A percentile compares a stretch with the other conserved stretches of the same genome.
Evolutionary conservation across 2,797 vertebrate species (phyloP).

Genomic region (Pangasius krempfi): DNA sequence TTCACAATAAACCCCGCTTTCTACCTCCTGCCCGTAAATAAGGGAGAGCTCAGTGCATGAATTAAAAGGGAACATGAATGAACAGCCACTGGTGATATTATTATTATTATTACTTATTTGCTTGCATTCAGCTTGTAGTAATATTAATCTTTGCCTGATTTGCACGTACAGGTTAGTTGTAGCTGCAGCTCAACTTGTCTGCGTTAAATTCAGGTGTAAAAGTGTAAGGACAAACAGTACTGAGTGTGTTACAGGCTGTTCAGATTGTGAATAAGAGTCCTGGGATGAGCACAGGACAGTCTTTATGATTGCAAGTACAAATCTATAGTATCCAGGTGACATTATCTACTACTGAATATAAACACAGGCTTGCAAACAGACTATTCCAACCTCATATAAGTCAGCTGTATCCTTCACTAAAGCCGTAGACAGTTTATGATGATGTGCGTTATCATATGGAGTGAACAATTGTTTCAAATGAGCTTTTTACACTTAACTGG

Average conservation of each 20-base stretch:
- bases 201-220: not conserved
- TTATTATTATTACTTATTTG: not conserved
- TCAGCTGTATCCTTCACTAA: not conserved
- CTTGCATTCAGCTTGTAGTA: not conserved
- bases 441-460: not conserved
- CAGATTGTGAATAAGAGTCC: not conserved
- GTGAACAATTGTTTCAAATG: not conserved
- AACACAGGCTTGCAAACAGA: no score
- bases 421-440: not conserved
- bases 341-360: not conserved
- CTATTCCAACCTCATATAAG: no score
- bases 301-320: not conserved
- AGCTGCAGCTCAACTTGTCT: not conserved
- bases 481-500: not conserved
- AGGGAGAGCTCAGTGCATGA: not conserved
- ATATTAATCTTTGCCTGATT: not conserved
- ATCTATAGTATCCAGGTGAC: not conserved
- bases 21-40: slow-evolving; percentile 7
- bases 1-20: slow-evolving; percentile 22
- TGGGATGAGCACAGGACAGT: not conserved
- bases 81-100: not conserved
- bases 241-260: not conserved
- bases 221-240: not conserved
- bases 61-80: not conserved
- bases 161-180: not conserved